phyloP scores from a whole-genome alignment of 1,140 invertebrate genomes.

The Brachionus rotundiformis region DNA sequence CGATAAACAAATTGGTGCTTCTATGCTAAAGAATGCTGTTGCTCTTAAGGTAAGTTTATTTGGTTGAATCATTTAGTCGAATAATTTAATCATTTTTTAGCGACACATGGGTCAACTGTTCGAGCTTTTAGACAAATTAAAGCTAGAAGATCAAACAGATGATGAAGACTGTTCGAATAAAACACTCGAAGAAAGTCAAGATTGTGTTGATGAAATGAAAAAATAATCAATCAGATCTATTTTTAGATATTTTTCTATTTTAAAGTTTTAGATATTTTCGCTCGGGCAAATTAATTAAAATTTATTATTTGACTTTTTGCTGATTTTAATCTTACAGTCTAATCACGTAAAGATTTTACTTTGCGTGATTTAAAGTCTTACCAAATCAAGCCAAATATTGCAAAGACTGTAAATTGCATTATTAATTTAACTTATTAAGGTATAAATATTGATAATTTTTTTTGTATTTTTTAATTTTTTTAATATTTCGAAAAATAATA shows the following conservation, averaged over 20 bases:
- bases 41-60: conserved; percentile 23
- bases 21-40: conserved; percentile 30
- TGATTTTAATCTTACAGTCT: neutral
- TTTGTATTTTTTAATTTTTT: conserved; percentile 5
- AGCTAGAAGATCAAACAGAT: conserved; percentile 21
- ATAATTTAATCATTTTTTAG: conserved; percentile 20
- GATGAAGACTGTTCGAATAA: conserved; percentile 17
- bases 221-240: neutral
- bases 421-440: conserved; percentile 6
- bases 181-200: conserved; percentile 16
- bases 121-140: conserved; percentile 30
- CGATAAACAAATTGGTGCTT: conserved; percentile 48
- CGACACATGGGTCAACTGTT: conserved; percentile 46
- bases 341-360: neutral
- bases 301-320: neutral
- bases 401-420: conserved; percentile 38
- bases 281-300: neutral
- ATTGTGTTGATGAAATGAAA: neutral
- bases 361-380: neutral
- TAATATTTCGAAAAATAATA: neutral
- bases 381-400: neutral
- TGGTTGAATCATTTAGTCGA: neutral
- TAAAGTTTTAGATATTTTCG: neutral
- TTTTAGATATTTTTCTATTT: conserved; percentile 1
- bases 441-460: conserved; percentile 43